Evolutionary conservation across 2,888 invertebrate species (phyloP).

Genomic region (Oxycera nigricornis): DNA sequence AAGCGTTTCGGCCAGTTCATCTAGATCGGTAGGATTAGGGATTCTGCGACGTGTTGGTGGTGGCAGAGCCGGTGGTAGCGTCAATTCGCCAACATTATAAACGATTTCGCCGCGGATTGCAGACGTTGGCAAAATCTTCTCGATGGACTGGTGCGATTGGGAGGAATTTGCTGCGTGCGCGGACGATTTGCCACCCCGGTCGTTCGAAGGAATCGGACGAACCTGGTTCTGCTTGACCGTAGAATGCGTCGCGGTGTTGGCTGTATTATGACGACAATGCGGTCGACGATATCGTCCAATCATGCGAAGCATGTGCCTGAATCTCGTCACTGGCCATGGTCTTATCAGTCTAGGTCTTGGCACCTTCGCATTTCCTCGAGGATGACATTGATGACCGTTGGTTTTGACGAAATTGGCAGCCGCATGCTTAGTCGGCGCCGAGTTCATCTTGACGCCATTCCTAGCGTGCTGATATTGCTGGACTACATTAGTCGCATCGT

Average conservation of each 20-base stretch:
- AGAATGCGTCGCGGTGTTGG: constrained; percentile 43
- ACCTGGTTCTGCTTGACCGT: constrained; percentile 61
- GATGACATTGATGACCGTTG: constrained; percentile 25
- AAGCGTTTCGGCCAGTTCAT: constrained; percentile 66
- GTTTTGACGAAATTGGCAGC: constrained; percentile 51
- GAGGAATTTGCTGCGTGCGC: not conserved
- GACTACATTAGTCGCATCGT: constrained; percentile 40
- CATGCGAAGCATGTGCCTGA: constrained; percentile 60
- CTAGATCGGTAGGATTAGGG: constrained; percentile 63
- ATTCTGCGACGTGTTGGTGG: constrained; percentile 64
- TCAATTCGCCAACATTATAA: constrained; percentile 49
- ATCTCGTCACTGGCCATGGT: constrained; percentile 56
- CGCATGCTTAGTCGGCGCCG: constrained; percentile 54
- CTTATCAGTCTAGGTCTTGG: constrained; percentile 50
- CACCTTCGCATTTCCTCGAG: constrained; percentile 34
- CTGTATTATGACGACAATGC: constrained; percentile 54
- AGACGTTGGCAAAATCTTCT: constrained; percentile 59
- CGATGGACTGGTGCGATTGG: constrained; percentile 49
- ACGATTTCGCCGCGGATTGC: constrained; percentile 55
- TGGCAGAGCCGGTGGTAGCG: constrained; percentile 61
- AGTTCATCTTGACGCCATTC: constrained; percentile 45
- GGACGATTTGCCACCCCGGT: constrained; percentile 28
- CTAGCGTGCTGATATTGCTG: constrained; percentile 37
- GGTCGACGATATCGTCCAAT: constrained; percentile 59
- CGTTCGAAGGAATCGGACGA: constrained; percentile 55